Evolutionary conservation across 2,113 vertebrate genomes (phyloP), one percentile per base, ranked within the genome.

Genomic region (Sclerurus mexicanus): DNA sequence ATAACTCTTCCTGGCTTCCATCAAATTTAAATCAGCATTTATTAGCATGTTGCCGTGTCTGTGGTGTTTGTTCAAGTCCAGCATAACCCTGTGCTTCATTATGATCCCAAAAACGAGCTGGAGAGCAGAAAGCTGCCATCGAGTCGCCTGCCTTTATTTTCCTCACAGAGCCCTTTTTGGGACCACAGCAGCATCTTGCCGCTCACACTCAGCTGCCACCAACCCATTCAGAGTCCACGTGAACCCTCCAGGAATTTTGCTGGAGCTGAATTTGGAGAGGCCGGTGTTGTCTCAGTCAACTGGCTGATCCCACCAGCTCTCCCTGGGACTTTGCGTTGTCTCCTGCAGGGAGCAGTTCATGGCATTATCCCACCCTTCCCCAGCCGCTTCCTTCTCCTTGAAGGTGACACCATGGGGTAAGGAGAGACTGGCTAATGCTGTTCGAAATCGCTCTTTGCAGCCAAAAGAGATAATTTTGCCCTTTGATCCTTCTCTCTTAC

Each of bases 211-310:
- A 19, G 69, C 76, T 56, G 52, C 59, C 42, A 59, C 20, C 49
- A 63, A 20, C 16, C 27, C 27, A 2, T n/a, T 59, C 20, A 2
- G 1, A 13, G 14, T 6, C 39, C 4, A 0, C 33, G 4, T 59
- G 58, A 30, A 8, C 20, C 52, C 18, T 25, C 14, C 18, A 19
- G 49, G 17, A 40, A 25, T 35, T 24, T 31, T 5, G 2, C 15
- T 8, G 12, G 21, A 53, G 66, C 66, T 67, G 52, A 42, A 47
- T 22, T 66, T 5, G n/a, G 22, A 23, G 71, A 66, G 39, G n/a
- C 27, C 63, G 59, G 30, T 2, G 5, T 0, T 0, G 46, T 18
- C 50, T 58, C 1, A 0, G 31, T 20, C 37, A 6, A 27, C 40
- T 44, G 52, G 22, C 11, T 44, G 52, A 52, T 22, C 28, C 33